phyloP scores from a whole-genome alignment of 2,797 vertebrate genomes.

The Hemitrygon akajei region DNA sequence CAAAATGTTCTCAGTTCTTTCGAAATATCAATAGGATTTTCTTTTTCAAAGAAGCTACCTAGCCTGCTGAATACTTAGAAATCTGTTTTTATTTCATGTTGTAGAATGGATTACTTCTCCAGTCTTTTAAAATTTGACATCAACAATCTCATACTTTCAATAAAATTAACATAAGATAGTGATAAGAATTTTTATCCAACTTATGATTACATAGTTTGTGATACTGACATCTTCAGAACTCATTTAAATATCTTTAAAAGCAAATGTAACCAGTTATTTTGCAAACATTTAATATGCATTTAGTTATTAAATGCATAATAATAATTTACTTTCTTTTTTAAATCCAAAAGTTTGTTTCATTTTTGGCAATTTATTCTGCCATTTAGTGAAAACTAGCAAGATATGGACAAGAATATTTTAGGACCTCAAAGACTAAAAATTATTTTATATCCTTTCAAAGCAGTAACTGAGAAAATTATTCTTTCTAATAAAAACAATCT shows the following conservation, averaged over 20 bases:
- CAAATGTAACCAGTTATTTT: background rate
- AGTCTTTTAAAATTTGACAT: background rate
- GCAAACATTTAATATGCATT: background rate
- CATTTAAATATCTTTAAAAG: too few species aligned
- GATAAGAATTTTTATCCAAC: background rate
- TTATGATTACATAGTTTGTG: background rate
- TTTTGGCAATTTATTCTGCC: background rate
- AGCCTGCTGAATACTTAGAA: too few species aligned
- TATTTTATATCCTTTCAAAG: background rate
- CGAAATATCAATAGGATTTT: too few species aligned
- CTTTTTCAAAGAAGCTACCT: too few species aligned
- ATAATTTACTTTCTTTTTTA: too few species aligned
- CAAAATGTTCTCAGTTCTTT: too few species aligned
- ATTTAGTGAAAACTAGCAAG: background rate
- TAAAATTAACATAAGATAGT: constrained; percentile 24
- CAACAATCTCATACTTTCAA: background rate
- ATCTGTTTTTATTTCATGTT: too few species aligned
- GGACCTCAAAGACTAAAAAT: too few species aligned
- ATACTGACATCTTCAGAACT: background rate
- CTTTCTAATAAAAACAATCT: background rate
- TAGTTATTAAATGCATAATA: too few species aligned
- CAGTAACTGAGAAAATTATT: background rate
- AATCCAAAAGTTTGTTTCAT: background rate
- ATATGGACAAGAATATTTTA: background rate
- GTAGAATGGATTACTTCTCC: background rate